Evolutionary conservation across 2,113 vertebrate genomes (phyloP).

Genomic region (Bombycilla garrulus): DNA sequence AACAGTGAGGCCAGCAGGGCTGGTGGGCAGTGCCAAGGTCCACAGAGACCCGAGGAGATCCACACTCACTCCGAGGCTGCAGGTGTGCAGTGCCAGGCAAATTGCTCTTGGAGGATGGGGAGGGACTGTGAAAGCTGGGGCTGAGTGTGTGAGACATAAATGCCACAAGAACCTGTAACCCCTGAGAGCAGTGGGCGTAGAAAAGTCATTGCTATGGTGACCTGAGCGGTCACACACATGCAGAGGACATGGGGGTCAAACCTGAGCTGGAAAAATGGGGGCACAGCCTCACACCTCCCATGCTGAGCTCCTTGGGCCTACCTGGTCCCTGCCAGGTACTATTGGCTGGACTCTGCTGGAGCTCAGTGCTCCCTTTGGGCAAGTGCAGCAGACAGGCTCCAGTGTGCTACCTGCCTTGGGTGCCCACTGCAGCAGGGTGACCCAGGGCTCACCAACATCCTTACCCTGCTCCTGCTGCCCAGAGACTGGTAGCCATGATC

Average conservation of each 20-base stretch:
- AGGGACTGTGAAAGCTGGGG: not conserved
- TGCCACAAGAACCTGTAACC: fast-evolving
- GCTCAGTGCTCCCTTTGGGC: not conserved
- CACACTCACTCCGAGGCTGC: not conserved
- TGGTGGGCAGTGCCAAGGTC: fast-evolving
- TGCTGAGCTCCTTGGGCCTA: not conserved
- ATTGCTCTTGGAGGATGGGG: fast-evolving
- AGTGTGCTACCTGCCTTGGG: fast-evolving
- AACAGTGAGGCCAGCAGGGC: not conserved
- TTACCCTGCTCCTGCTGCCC: not conserved
- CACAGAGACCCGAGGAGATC: fast-evolving
- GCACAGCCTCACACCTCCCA: not conserved
- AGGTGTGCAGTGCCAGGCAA: not conserved
- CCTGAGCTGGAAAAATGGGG: not conserved
- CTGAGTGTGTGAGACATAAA: not conserved
- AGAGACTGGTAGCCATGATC: fast-evolving
- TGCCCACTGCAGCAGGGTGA: not conserved
- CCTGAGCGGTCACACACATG: not conserved
- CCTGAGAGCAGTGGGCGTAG: fast-evolving
- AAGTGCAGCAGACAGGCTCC: not conserved
- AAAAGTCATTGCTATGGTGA: not conserved
- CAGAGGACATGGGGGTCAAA: not conserved
- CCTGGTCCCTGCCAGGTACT: not conserved
- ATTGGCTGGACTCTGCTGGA: not conserved
- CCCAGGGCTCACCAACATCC: not conserved